Conservation (phyloP, 2,888 invertebrate genomes). For the Melieria crassipennis region DNA sequence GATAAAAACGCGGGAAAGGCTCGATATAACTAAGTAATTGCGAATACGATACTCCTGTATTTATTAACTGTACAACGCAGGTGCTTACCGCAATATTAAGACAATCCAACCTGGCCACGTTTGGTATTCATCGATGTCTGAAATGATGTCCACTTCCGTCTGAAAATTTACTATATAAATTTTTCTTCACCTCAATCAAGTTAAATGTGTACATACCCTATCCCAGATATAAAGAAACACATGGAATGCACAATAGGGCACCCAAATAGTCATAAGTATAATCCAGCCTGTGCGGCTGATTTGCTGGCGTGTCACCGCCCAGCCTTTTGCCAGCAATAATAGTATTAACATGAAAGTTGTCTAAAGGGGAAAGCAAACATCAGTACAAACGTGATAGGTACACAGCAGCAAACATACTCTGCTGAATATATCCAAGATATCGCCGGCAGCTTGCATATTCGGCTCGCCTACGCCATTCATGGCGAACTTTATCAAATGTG, state of each 20-base stretch:
- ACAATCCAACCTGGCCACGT: constrained; percentile 98
- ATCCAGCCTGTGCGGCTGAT: constrained; percentile 82
- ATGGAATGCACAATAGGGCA: constrained; percentile 89
- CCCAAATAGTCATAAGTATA: constrained; percentile 76
- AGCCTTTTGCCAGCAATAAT: constrained; percentile 92
- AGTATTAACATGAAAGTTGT: constrained; percentile 93
- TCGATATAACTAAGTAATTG: background rate
- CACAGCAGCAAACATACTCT: constrained; percentile 73
- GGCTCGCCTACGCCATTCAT: constrained; percentile 89
- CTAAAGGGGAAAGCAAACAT: constrained; percentile 67
- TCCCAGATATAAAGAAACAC: constrained; percentile 96
- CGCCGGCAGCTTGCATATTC: constrained; percentile 85
- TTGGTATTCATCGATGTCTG: constrained; percentile 96
- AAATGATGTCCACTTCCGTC: constrained; percentile 96
- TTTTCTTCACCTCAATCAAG: background rate
- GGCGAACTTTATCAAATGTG: constrained; percentile 90
- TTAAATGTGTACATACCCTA: constrained; percentile 73
- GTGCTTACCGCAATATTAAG: constrained; percentile 73
- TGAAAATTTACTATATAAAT: constrained; percentile 61
- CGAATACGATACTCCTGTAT: background rate
- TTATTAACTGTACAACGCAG: no score
- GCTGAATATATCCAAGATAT: constrained; percentile 91
- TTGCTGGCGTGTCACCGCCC: constrained; percentile 93
- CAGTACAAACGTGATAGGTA: background rate
- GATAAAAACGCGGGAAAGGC: no score